Conservation (phyloP, 2,113 vertebrate species). For the Acrocephalus kingi region DNA sequence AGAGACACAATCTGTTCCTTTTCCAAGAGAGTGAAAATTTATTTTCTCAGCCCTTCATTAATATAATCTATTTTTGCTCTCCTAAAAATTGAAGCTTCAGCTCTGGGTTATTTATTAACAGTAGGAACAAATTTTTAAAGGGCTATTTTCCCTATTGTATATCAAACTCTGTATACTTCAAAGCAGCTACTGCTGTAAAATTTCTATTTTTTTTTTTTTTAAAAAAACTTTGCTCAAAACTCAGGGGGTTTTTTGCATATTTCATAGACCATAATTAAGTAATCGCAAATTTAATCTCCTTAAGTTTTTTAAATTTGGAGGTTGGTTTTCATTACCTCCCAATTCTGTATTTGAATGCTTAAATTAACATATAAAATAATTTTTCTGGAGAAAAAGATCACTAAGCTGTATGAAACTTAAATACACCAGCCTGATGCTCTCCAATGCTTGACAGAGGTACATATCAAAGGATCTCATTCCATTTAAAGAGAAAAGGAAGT, state of each 20-base stretch:
- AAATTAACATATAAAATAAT: not conserved
- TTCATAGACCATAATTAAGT: not conserved
- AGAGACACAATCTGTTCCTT: not conserved
- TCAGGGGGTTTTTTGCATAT: not conserved
- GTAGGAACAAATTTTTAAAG: not conserved
- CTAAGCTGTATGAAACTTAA: not conserved
- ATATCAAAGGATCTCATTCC: not conserved
- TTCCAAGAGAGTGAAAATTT: not conserved
- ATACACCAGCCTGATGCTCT: not conserved
- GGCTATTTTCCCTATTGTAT: not conserved
- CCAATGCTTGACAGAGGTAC: not conserved
- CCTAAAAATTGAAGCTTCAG: not conserved
- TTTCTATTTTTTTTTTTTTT: accelerated
- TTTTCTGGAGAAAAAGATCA: not conserved
- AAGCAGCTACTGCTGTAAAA: not conserved
- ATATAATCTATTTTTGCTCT: not conserved
- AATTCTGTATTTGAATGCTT: not conserved
- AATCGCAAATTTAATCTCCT: not conserved
- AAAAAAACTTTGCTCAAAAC: not conserved
- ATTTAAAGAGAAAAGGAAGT: not conserved
- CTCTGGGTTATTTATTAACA: not conserved
- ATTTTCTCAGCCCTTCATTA: not conserved
- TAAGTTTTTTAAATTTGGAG: not conserved
- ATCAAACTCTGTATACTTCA: not conserved
- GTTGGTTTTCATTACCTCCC: not conserved